phyloP scores from a whole-genome alignment of 2,113 vertebrate species.

The Dasypus novemcinctus region DNA sequence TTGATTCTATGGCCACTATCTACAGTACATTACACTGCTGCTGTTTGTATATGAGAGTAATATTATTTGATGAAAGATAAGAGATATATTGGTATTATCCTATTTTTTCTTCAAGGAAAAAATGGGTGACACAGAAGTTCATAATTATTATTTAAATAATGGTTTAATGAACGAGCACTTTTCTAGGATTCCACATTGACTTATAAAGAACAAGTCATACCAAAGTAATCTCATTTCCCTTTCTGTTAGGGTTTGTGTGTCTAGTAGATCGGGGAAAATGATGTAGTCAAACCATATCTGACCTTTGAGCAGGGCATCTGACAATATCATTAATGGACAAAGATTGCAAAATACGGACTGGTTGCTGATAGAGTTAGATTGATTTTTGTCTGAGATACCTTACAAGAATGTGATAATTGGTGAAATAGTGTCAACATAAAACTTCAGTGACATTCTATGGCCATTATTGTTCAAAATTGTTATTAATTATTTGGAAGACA shows the following conservation, averaged over 20 bases:
- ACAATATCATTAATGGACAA: neutral
- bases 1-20: neutral
- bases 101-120: neutral
- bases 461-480: neutral
- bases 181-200: neutral
- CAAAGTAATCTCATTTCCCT: neutral
- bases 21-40: neutral
- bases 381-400: neutral
- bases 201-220: neutral
- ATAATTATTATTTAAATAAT: neutral
- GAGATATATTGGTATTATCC: neutral
- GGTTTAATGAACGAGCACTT: conserved; percentile 6
- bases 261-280: neutral
- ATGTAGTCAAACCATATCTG: neutral
- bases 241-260: neutral
- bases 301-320: neutral
- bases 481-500: neutral
- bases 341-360: neutral
- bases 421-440: neutral
- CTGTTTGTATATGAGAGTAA: neutral
- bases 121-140: neutral
- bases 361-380: neutral
- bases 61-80: neutral
- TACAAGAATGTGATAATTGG: neutral
- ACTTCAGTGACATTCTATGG: neutral